Base-by-base conservation (phyloP, 2,888 invertebrate species). In the Meandrusa payeni region DNA sequence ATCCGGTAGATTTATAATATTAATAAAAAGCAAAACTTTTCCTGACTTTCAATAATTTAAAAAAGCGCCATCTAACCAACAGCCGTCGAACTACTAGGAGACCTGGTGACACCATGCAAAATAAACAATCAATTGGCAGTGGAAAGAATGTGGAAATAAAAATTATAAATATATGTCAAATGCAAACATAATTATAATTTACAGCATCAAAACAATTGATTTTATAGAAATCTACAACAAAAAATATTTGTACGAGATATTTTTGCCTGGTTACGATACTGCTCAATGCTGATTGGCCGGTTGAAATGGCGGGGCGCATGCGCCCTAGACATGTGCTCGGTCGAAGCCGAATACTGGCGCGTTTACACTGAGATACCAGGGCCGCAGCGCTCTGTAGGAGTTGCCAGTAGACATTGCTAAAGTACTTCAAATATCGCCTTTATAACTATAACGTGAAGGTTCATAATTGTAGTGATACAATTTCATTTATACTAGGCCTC, bases 311-410 rank as follows among this genome's bases (percentile, higher is more conserved):
- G 83, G 83, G 85, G 86, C 73, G 85, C 86, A 83, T 82, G 86
- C 86, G 85, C 78, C 64, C 64, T 82, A 73, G 71, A 68, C 68
- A 66, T 66, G 63, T 68, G 73, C 65, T 77, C 78, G 76, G 74
- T 72, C 65, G 65, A 67, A 80, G 83, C 73, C 83, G 78, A 83
- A 85, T 83, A 86, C 83, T 87, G 87, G 87, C 87, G 86, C 85
- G 83, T 80, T 86, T 73, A 61, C 69, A 70, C 66, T 67, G 65
- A 86, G 82, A 79, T 86, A 87, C 87, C 78, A 87, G 86, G 86
- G 77, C 75, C 62, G 62, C 86, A 87, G 85, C 68, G 69, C 70
- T 69, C 58, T 72, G 83, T 80, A 86, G 86, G 86, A 87, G 86
- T 85, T 76, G 52, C 61, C 58, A 46, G 42, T 27, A 34, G 11